Evolutionary conservation across 2,113 vertebrate species (phyloP).

Genomic region (Callochromis pleurospilus): DNA sequence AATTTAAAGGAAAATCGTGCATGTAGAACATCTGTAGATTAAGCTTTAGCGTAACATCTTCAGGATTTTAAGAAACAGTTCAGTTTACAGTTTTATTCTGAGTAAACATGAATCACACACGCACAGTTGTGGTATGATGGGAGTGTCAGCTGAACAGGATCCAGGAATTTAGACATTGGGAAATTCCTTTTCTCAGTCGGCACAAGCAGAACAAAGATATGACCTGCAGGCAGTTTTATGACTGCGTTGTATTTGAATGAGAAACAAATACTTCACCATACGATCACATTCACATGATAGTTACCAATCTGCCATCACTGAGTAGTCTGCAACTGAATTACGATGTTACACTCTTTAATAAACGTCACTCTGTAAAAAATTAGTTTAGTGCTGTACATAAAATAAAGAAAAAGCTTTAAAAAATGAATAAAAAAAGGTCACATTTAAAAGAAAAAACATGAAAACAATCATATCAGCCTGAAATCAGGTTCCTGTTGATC

Average conservation of each 20-base stretch:
- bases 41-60: not conserved
- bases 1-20: not conserved
- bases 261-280: not conserved
- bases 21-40: not conserved
- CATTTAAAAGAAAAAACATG: rapidly evolving
- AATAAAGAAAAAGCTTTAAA: not conserved
- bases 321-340: not conserved
- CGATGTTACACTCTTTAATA: not conserved
- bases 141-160: not conserved
- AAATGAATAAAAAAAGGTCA: not conserved
- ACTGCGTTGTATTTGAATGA: not conserved
- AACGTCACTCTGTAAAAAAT: not conserved
- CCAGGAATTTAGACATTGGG: not conserved
- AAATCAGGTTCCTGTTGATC: not conserved
- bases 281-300: not conserved
- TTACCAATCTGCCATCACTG: not conserved
- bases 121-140: not conserved
- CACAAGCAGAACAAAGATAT: not conserved
- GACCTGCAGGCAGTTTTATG: not conserved
- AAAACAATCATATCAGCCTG: not conserved
- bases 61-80: not conserved
- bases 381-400: not conserved
- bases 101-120: not conserved
- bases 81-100: not conserved
- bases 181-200: not conserved